phyloP scores from a whole-genome alignment of 2,113 vertebrate species.

The Pelvicachromis taeniatus region DNA sequence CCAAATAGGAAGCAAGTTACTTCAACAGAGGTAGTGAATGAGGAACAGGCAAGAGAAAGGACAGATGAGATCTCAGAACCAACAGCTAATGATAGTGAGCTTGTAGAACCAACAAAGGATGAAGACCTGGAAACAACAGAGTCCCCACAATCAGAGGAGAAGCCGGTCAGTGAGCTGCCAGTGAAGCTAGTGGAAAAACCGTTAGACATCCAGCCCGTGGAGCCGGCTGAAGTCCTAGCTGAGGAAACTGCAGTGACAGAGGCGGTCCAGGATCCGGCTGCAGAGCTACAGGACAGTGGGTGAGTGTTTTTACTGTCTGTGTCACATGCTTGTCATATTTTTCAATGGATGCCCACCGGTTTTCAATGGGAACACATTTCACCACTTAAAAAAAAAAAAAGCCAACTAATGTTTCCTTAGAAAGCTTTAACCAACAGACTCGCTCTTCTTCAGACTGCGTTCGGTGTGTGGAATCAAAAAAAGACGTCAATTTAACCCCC shows the following conservation, averaged over 20 bases:
- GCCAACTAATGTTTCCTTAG: background rate
- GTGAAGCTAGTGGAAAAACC: constrained; percentile 10
- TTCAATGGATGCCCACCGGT: background rate
- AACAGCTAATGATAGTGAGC: background rate
- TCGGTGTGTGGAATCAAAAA: constrained; percentile 5
- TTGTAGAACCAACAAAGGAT: background rate
- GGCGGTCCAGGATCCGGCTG: background rate
- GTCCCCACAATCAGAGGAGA: background rate
- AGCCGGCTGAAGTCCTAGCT: background rate
- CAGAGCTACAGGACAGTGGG: constrained; percentile 39
- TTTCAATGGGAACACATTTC: background rate
- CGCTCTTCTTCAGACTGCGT: background rate
- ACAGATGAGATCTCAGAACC: background rate
- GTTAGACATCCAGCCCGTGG: background rate
- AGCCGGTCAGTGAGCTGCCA: background rate
- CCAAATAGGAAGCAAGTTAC: background rate
- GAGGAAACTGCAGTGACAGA: constrained; percentile 5
- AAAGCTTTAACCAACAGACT: background rate
- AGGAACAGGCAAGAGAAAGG: background rate
- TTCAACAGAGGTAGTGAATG: background rate
- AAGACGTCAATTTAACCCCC: background rate
- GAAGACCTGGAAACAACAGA: constrained; percentile 8
- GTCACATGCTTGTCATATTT: background rate
- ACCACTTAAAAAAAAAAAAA: background rate
- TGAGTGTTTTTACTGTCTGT: constrained; percentile 14